Evolutionary conservation across 2,113 vertebrate genomes (phyloP).

Genomic region (Dicerorhinus sumatrensis): DNA sequence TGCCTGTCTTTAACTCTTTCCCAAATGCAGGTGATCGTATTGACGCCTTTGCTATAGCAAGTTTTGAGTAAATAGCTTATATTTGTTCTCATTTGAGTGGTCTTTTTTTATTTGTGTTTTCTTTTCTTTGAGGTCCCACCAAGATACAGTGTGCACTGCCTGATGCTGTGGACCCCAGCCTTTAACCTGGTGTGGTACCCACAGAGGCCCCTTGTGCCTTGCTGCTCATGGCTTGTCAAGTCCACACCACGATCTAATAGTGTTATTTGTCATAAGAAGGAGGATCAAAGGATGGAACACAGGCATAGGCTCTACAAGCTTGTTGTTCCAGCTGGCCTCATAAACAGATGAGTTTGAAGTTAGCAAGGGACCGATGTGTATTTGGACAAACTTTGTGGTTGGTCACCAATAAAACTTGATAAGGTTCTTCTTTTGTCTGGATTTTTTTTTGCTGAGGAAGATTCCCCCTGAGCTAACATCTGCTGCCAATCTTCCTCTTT

Average conservation of each 20-base stretch:
- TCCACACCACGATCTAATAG: not conserved
- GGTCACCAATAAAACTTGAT: not conserved
- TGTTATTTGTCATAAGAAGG: not conserved
- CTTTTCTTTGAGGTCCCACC: not conserved
- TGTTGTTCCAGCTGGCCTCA: not conserved
- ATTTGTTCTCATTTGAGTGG: not conserved
- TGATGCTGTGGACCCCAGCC: not conserved
- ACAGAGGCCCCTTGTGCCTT: fast-evolving
- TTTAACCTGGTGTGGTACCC: not conserved
- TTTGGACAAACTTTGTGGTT: not conserved
- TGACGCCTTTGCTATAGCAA: not conserved
- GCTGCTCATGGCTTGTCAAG: not conserved
- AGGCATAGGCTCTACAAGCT: too few species aligned
- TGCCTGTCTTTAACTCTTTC: not conserved
- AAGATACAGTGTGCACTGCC: not conserved
- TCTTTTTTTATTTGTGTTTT: not conserved
- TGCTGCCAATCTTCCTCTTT: too few species aligned
- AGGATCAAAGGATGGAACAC: not conserved
- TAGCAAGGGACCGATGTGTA: not conserved
- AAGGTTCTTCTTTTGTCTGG: not conserved
- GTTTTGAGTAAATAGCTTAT: not conserved
- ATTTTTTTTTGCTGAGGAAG: not conserved
- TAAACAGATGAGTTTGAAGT: not conserved
- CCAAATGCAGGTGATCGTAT: not conserved
- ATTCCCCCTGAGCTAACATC: too few species aligned